Base-by-base conservation (phyloP, 2,888 invertebrate species). In the Nomada goodeniana region DNA sequence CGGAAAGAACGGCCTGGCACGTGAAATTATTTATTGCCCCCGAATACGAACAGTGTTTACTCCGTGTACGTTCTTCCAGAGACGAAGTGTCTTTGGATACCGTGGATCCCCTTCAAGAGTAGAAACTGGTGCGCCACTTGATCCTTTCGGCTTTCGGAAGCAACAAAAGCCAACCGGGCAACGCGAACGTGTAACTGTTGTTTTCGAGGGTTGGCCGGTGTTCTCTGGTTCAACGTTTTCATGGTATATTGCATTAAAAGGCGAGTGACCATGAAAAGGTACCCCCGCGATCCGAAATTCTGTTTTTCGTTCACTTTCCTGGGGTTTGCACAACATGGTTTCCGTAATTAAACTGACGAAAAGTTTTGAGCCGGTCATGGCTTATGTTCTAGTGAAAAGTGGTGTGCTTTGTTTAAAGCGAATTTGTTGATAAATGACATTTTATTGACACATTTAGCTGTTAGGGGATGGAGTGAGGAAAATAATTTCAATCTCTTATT, bases 21-120 rank as follows among this genome's bases (percentile, higher is more conserved):
- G 79, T 57, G 71, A 80, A 84, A 84, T 84, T 83, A 84, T 84
- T 84, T 83, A 77, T 83, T 74, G 71, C 63, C 71, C 42, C 18
- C 73, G 83, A 77, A 84, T 80, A 23, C 75, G 52, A 44, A 65
- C 84, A 53, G 36, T 80, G 83, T 83, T 84, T 84, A 80, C 83
- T n/a, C 72, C 67, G 69, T 9, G 80, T 65, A 70, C 80, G 52
- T 68, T 74, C 71, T 63, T 52, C 44, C 52, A 70, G 68, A 57
- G 65, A 42, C 59, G 29, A 4, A n/a, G 60, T 29, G 36, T 52
- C 72, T 47, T 69, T 71, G 47, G 70, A 60, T 68, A 60, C 52
- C 64, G 42, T 72, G 13, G 57, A 70, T 63, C 50, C 69, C 60
- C 53, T 64, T 78, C 52, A 68, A 80, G 42, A 57, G 74, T 42